Evolutionary conservation across 2,888 invertebrate genomes (phyloP).

Genomic region (Hemaris fuciformis): DNA sequence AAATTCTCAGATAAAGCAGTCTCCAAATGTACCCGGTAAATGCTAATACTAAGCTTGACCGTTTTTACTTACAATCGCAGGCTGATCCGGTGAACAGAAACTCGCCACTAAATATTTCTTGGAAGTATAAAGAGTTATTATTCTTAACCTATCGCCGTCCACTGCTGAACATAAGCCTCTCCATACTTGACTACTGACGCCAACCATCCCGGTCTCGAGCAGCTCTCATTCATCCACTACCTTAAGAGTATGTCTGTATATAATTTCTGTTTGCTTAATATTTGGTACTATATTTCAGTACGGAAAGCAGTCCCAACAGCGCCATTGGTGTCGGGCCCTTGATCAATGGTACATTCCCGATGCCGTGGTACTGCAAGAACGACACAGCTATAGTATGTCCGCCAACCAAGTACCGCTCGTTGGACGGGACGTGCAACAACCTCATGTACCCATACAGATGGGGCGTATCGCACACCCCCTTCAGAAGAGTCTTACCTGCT

Average conservation of each 20-base stretch:
- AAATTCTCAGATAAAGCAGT: too few species aligned
- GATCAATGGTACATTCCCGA: conserved; percentile 52
- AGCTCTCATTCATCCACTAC: too few species aligned
- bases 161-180: too few species aligned
- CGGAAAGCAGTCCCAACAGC: conserved; percentile 29
- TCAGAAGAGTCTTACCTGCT: conserved; percentile 86
- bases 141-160: too few species aligned
- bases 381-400: conserved; percentile 58
- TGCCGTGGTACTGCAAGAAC: conserved; percentile 54
- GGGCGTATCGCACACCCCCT: conserved; percentile 89
- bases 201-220: too few species aligned
- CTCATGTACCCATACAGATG: conserved; percentile 81
- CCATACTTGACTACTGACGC: too few species aligned
- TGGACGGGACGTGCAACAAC: conserved; percentile 91
- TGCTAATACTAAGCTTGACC: too few species aligned
- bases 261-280: neutral
- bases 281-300: neutral
- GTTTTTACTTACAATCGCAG: too few species aligned
- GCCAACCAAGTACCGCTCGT: conserved; percentile 82
- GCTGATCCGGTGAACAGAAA: too few species aligned
- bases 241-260: neutral
- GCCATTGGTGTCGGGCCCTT: conserved; percentile 60
- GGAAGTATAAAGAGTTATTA: too few species aligned
- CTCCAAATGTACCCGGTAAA: too few species aligned
- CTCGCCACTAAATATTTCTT: too few species aligned